Conservation (phyloP, 1,140 invertebrate species). For the Drosophila tsacasi region DNA sequence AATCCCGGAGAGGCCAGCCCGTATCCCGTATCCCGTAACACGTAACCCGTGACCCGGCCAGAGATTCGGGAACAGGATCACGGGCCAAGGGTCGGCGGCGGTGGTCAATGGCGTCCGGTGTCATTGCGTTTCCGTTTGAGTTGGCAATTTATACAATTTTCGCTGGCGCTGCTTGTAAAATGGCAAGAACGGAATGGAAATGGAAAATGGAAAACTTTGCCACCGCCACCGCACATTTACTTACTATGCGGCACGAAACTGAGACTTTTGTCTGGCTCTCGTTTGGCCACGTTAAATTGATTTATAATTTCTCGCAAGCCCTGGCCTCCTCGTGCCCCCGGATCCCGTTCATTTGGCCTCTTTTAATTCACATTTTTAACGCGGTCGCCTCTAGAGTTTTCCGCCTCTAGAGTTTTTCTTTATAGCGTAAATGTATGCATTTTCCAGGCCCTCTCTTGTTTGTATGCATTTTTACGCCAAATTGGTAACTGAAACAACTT, state of each 20-base stretch:
- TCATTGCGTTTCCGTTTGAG: slow-evolving; percentile 80
- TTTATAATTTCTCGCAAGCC: slow-evolving; percentile 75
- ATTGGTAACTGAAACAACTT: slow-evolving; percentile 58
- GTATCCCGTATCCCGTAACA: slow-evolving; percentile 2
- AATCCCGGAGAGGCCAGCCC: slow-evolving; percentile 9
- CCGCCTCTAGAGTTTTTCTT: slow-evolving; percentile 16
- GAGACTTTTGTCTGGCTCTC: slow-evolving; percentile 56
- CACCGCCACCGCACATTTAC: slow-evolving; percentile 70
- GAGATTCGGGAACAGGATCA: slow-evolving; percentile 23
- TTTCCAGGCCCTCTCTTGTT: slow-evolving; percentile 29
- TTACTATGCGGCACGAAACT: slow-evolving; percentile 52
- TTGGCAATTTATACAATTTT: slow-evolving; percentile 82
- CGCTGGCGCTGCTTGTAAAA: slow-evolving; percentile 60
- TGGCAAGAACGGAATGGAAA: slow-evolving; percentile 36
- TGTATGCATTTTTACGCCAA: slow-evolving; percentile 57
- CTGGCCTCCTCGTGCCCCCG: slow-evolving; percentile 48
- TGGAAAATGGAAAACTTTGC: slow-evolving; percentile 50
- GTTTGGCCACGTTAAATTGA: slow-evolving; percentile 74
- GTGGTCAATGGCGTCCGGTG: slow-evolving; percentile 78
- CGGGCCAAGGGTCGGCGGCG: slow-evolving; percentile 31
- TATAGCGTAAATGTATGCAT: slow-evolving; percentile 38
- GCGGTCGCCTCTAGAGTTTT: slow-evolving; percentile 1
- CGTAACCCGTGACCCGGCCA: slow-evolving; percentile 8
- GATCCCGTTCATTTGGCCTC: slow-evolving; percentile 58
- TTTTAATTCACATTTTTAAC: slow-evolving; percentile 56